Base-by-base conservation (phyloP, 2,797 vertebrate genomes). In the Mormyrops boulengeri region DNA sequence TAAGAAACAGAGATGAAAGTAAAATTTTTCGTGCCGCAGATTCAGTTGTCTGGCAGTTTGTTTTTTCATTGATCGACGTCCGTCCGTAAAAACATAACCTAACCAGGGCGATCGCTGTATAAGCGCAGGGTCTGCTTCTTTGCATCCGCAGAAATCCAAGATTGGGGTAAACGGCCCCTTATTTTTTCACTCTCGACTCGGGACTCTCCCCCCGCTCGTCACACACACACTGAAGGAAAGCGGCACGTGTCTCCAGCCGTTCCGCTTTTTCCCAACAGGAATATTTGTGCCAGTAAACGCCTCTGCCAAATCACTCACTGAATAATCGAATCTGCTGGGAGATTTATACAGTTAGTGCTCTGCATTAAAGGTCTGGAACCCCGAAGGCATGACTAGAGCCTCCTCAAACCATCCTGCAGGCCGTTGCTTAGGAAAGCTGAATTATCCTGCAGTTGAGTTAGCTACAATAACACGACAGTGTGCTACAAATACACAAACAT, bases 231-330 rank as follows among this genome's bases (percentile, higher is more conserved):
- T 44, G 38, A 44, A 19, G 38, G 38, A 44, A n/a, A 80, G 41
- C 14, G 73, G 38, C 73, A 44, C 17, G 73, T 44, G 73, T 80
- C 38, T 80, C 17, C 73, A n/a, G 73, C 38, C 17, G 34, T 80
- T 44, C 17, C 7, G 34, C 34, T 41, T 17, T 8, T 44, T 73
- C 66, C 38, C 73, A n/a, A 41, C 73, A 80, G 73, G 14, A 80
- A 80, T 80, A 80, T 80, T 80, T 80, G 38, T n/a, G 73, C 73
- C 38, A n/a, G 41, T 80, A 80, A 80, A 80, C 38, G 38, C 73
- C 17, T 44, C 85, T 86, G 47, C 85, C 49, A 30, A 53, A 86
- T 53, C 38, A 6, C 14, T 50, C 44, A 22, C 30, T 86, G 85
- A 26, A 55, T 26, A 55, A 55, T 86, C 26, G 9, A 50, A 50